Evolutionary conservation across 1,140 invertebrate species (phyloP), one percentile per base, ranked within the genome.

Genomic region (Diprion similis): DNA sequence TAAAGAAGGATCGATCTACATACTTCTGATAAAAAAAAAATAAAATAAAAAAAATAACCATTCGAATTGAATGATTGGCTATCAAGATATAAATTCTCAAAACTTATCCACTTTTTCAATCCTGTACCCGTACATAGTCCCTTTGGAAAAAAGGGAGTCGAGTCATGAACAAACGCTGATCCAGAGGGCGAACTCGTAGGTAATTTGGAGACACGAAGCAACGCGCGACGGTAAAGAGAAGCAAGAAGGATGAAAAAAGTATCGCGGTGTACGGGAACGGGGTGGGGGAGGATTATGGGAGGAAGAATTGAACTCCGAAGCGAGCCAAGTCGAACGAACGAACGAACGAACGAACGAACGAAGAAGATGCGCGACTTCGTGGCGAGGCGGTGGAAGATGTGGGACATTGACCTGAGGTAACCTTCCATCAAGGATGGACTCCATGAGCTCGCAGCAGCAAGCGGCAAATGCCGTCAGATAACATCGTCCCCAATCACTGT

Each of bases 341-440:
- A 37, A 37, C 24, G 24, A 37, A 37, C 24, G 24, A 37, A 86
- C 80, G 84, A 84, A n/a, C n/a, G n/a, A n/a, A n/a, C n/a, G n/a
- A n/a, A n/a, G n/a, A n/a, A 85, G 85, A 85, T 59, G 51, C 80
- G 77, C 84, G 84, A 85, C 84, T 84, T 86, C 84, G 84, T 83
- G 82, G 84, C 51, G n/a, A 17, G 11, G 6, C 51, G 51, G 24
- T 59, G 78, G 78, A 76, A 85, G 84, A 88, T 87, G 85, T 87
- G 81, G 87, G 83, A 88, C 86, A 85, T 87, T 85, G 86, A 73
- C 85, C 87, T 71, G 77, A 69, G 87, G 83, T 87, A 88, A 88
- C 86, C 87, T 87, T 59, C 84, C 85, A 87, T 86, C 84, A 85
- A 87, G 85, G 85, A 86, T 87, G 85, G 81, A 85, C 84, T 84